These are phyloP conservation scores for Bombus polaris DNA, from an alignment of 1,140 invertebrate species.

Conservation along the genomic window DNA sequence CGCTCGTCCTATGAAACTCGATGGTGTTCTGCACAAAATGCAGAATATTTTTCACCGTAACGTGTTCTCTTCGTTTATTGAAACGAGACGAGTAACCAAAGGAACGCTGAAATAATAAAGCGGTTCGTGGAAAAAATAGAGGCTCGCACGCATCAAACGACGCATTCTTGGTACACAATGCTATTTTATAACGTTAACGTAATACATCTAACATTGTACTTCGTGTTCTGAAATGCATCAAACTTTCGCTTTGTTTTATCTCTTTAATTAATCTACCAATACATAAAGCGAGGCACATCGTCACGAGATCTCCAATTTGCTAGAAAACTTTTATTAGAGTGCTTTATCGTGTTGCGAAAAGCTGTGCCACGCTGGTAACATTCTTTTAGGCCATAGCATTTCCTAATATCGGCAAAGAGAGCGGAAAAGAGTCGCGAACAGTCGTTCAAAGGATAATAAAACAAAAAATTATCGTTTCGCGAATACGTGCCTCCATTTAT, in stretches of 20 bases:
- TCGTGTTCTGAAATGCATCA: constrained; percentile 43
- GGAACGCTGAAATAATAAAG: background rate
- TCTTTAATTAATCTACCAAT: constrained; percentile 62
- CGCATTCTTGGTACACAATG: background rate
- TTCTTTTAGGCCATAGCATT: background rate
- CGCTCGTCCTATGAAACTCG: background rate
- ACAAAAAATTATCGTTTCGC: constrained; percentile 11
- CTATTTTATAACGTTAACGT: background rate
- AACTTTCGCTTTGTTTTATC: constrained; percentile 67
- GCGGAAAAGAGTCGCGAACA: background rate
- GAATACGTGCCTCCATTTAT: background rate
- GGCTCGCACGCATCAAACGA: background rate
- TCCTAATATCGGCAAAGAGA: background rate
- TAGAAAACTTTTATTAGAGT: constrained; percentile 64
- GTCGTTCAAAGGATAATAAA: background rate
- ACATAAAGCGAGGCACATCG: constrained; percentile 36
- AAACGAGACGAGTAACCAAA: background rate
- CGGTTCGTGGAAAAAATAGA: background rate
- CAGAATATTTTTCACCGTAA: background rate
- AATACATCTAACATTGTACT: constrained; percentile 39
- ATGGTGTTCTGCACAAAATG: background rate
- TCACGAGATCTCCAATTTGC: constrained; percentile 59
- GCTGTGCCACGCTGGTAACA: background rate
- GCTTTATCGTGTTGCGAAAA: constrained; percentile 15
- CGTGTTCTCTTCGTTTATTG: background rate